Conservation (phyloP, 2,113 vertebrate genomes). For the Neopipo cinnamomea region DNA sequence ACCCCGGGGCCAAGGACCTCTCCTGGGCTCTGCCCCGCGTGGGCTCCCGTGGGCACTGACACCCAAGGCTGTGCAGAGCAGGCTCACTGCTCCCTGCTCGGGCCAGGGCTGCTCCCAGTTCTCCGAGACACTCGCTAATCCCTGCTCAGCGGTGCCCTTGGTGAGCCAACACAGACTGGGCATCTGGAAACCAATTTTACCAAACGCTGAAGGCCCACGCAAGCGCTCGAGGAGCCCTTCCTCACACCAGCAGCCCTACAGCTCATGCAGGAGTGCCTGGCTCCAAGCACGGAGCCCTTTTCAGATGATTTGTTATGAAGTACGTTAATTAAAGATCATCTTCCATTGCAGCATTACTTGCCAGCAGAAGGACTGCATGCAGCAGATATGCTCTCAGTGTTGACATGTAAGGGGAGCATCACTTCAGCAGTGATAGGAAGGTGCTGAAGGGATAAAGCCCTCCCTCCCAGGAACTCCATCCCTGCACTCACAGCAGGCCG, state of each 20-base stretch:
- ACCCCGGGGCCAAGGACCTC: not conserved
- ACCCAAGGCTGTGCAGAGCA: not conserved
- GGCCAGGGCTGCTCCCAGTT: not conserved
- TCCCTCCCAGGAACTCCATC: not conserved
- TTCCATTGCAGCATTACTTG: not conserved
- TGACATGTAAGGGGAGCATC: slow-evolving; percentile 32
- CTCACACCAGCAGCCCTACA: not conserved
- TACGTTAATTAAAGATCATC: slow-evolving; percentile 6
- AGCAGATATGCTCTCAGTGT: not conserved
- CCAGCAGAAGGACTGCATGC: not conserved
- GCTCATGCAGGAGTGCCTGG: not conserved
- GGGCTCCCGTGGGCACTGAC: not conserved
- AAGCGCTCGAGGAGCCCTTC: not conserved
- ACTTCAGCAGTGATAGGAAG: slow-evolving; percentile 21
- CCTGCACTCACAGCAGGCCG: not conserved
- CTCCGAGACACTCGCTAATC: not conserved
- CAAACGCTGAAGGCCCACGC: not conserved
- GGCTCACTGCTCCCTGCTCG: not conserved
- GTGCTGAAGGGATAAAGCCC: slow-evolving; percentile 46
- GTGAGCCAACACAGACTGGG: not conserved
- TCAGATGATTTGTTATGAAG: not conserved
- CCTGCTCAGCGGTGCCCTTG: not conserved
- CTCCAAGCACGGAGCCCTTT: not conserved
- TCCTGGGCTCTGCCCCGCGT: not conserved
- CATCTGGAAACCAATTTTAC: not conserved